phyloP scores from a whole-genome alignment of 2,113 vertebrate species.

The Varanus salvator region DNA sequence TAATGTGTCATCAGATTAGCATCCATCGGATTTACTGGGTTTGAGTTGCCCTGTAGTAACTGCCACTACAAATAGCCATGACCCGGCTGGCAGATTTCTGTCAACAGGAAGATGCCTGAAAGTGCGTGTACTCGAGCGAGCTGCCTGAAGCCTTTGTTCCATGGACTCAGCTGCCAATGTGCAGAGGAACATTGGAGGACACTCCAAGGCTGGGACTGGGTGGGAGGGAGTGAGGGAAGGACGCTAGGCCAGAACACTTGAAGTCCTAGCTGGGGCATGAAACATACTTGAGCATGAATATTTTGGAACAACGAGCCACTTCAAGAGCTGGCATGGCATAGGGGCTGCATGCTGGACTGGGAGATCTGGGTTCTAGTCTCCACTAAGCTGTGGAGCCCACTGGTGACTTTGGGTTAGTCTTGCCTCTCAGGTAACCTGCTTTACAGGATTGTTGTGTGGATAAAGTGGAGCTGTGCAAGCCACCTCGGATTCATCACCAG shows the following conservation, averaged over 20 bases:
- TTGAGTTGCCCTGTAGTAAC: constrained; percentile 26
- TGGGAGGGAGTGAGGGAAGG: neutral
- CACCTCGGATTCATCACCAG: too few relatives aligned
- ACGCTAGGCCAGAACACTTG: neutral
- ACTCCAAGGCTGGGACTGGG: constrained; percentile 2
- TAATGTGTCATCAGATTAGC: constrained; percentile 45
- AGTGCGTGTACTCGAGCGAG: neutral
- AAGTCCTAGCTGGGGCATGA: neutral
- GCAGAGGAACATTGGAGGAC: neutral
- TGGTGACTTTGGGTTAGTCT: too few relatives aligned
- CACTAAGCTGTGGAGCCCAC: too few relatives aligned
- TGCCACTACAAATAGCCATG: neutral
- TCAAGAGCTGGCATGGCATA: too few relatives aligned
- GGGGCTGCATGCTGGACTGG: too few relatives aligned
- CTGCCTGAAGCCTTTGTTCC: neutral
- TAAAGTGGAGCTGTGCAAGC: too few relatives aligned
- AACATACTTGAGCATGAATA: neutral
- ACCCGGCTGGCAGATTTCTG: neutral
- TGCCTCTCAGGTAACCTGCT: too few relatives aligned
- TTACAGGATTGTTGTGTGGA: too few relatives aligned
- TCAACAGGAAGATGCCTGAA: constrained; percentile 25
- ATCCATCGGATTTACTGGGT: constrained; percentile 45
- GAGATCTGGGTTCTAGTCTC: too few relatives aligned
- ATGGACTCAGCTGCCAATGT: neutral
- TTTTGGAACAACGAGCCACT: neutral